phyloP scores from a whole-genome alignment of 1,140 invertebrate species.

The Saccostrea cuccullata region DNA sequence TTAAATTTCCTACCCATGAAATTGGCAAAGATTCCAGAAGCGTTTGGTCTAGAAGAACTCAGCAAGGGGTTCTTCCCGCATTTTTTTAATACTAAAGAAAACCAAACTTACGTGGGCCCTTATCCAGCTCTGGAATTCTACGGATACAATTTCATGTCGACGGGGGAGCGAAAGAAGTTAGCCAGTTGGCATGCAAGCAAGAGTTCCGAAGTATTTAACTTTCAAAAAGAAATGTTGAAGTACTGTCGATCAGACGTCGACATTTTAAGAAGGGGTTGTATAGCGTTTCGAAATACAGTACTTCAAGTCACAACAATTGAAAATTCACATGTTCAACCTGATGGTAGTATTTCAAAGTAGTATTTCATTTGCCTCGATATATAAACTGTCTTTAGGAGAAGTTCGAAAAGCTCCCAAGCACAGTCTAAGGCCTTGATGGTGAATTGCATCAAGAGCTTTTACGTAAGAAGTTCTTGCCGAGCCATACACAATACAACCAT shows the following conservation, averaged over 20 bases:
- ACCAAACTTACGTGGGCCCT: slow-evolving; percentile 45
- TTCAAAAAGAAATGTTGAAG: slow-evolving; percentile 42
- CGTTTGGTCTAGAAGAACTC: slow-evolving; percentile 45
- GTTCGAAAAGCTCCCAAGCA: no score
- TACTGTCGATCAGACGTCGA: slow-evolving; percentile 53
- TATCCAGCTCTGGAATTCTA: slow-evolving; percentile 43
- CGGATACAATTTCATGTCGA: slow-evolving; percentile 42
- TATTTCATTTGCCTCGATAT: no score
- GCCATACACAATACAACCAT: no score
- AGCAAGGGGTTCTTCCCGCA: slow-evolving; percentile 58
- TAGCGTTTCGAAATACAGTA: no score
- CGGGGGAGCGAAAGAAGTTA: slow-evolving; percentile 33
- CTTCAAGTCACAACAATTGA: no score
- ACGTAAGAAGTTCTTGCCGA: no score
- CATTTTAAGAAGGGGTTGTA: slow-evolving; percentile 39
- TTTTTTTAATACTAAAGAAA: slow-evolving; percentile 53
- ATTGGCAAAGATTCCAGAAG: slow-evolving; percentile 45
- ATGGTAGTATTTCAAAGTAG: no score
- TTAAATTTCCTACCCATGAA: slow-evolving; percentile 54
- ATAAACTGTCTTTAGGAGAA: no score
- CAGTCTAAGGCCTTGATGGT: no score
- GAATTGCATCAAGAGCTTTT: no score
- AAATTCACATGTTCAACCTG: no score
- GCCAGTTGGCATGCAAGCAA: slow-evolving; percentile 50
- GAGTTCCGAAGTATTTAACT: slow-evolving; percentile 42